Conservation (phyloP, 37 sponge, comb jelly and placozoan genomes). For the Diacarnus erythraeanus region DNA sequence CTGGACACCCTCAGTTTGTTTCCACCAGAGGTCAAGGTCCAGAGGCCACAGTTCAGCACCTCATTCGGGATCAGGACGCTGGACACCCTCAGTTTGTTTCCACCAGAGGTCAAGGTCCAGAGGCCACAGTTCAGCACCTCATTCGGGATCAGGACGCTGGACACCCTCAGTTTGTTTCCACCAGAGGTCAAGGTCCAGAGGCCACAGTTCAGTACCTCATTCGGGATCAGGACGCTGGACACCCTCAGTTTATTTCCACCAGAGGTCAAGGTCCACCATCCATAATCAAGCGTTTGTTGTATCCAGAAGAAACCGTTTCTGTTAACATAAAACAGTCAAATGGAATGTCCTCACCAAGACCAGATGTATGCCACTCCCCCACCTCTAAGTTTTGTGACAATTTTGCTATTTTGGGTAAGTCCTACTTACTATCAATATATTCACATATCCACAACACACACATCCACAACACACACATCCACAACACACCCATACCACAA, state of each 20-base stretch:
- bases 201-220: constrained; percentile 51
- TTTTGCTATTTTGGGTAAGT: not conserved
- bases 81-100: not conserved
- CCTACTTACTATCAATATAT: not conserved
- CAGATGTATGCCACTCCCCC: not conserved
- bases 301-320: not conserved
- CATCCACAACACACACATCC: no score
- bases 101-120: constrained; percentile 54
- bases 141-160: constrained; percentile 18
- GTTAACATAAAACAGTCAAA: not conserved
- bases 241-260: not conserved
- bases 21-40: constrained; percentile 51
- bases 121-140: constrained; percentile 45
- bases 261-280: not conserved
- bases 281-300: not conserved
- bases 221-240: not conserved
- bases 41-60: constrained; percentile 10
- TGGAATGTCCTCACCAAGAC: not conserved
- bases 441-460: no score
- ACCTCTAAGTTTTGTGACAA: not conserved
- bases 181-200: constrained; percentile 54
- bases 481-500: no score
- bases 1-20: not conserved
- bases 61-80: constrained; percentile 14
- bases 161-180: not conserved